These are phyloP conservation scores for Graphium colonna DNA, from an alignment of 2,888 invertebrate species.

Conservation along the genomic window DNA sequence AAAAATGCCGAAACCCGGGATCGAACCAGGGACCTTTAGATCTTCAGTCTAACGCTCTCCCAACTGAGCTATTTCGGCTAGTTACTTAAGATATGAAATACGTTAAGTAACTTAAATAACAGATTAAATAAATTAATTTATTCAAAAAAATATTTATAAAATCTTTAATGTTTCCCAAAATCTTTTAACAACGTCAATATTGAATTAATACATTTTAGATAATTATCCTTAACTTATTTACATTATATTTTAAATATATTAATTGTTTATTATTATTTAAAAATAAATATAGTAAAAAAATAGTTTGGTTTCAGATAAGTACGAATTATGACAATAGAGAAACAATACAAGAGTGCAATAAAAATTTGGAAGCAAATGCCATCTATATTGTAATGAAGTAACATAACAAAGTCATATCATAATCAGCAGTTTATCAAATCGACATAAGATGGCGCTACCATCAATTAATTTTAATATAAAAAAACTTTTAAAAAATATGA, in stretches of 20 bases:
- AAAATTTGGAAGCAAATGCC: too few relatives aligned
- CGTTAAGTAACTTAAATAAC: neutral
- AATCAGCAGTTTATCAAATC: neutral
- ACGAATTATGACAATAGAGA: neutral
- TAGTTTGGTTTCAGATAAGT: neutral
- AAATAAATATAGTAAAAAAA: too few relatives aligned
- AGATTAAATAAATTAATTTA: too few relatives aligned
- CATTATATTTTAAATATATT: neutral
- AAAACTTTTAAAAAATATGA: neutral
- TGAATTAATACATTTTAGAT: neutral
- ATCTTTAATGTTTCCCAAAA: neutral
- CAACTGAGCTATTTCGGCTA: slow-evolving; percentile 84
- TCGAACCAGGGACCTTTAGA: too few relatives aligned
- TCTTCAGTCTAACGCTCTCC: too few relatives aligned
- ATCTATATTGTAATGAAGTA: too few relatives aligned
- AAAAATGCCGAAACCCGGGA: too few relatives aligned
- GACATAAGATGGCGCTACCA: slow-evolving; percentile 37
- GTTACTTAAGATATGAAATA: accelerated
- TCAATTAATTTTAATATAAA: neutral
- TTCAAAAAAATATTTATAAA: neutral
- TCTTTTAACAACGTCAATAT: neutral
- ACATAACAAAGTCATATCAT: too few relatives aligned
- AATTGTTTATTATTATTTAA: neutral
- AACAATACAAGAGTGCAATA: too few relatives aligned
- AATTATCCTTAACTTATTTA: neutral